Evolutionary conservation across 2,888 invertebrate species (phyloP).

Genomic region (Balanococcus diminutus): DNA sequence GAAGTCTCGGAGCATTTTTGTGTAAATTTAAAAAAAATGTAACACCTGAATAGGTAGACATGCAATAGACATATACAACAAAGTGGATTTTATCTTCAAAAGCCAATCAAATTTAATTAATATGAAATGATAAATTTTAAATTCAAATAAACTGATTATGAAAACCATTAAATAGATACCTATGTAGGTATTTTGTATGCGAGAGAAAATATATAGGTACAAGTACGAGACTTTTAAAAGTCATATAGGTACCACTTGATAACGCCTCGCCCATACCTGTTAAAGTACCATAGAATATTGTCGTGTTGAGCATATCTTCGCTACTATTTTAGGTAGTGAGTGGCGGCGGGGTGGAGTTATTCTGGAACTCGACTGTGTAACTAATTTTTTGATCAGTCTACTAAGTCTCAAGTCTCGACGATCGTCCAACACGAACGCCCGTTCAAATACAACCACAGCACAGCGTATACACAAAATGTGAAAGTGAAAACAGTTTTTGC

Average conservation of each 20-base stretch:
- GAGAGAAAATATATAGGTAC: background rate
- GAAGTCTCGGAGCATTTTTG: no score
- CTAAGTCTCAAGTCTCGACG: background rate
- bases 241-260: background rate
- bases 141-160: background rate
- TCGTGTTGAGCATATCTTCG: background rate
- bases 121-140: no score
- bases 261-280: background rate
- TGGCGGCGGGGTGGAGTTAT: background rate
- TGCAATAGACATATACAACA: no score
- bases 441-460: background rate
- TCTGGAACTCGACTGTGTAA: background rate
- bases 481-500: slow-evolving; percentile 26
- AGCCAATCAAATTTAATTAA: no score
- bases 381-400: slow-evolving; percentile 22
- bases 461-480: slow-evolving; percentile 16
- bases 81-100: no score
- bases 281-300: no score
- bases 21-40: no score
- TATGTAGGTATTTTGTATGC: background rate
- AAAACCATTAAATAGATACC: background rate
- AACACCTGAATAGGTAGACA: no score
- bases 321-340: background rate
- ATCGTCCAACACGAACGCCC: slow-evolving; percentile 20
- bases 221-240: background rate